Base-by-base conservation (phyloP, 64 coral and sea anemone species). In the Astreopora myriophthalma region DNA sequence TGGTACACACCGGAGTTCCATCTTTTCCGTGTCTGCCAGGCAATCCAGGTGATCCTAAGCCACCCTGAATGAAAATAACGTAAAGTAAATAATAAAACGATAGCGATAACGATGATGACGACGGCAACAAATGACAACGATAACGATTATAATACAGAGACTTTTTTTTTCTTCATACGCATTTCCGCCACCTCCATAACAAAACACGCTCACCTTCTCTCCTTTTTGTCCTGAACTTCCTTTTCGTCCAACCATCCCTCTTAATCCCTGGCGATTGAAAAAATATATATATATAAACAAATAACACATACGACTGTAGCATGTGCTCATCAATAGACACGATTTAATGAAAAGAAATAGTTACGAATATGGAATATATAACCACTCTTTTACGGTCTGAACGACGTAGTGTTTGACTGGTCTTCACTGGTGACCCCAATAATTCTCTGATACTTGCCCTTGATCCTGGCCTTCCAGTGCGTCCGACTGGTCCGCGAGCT, bases 141-240 rank as follows among this genome's bases (percentile, higher is more conserved):
- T n/a, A n/a, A n/a, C n/a, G n/a, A n/a, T n/a, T n/a, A n/a, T n/a
- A n/a, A n/a, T n/a, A n/a, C n/a, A n/a, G n/a, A n/a, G n/a, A n/a
- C n/a, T n/a, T n/a, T n/a, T n/a, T n/a, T n/a, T n/a, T n/a, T n/a
- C n/a, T n/a, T n/a, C n/a, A n/a, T n/a, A n/a, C n/a, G n/a, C n/a
- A n/a, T n/a, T n/a, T n/a, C n/a, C n/a, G n/a, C n/a, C n/a, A n/a
- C n/a, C n/a, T n/a, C n/a, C n/a, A n/a, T n/a, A n/a, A n/a, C n/a
- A n/a, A n/a, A n/a, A n/a, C n/a, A n/a, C n/a, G n/a, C n/a, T 37
- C 37, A 73, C 70, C 70, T 73, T 73, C 33, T 73, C 70, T 73
- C 70, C 70, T 22, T 73, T 73, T 3, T 2, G 22, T 38, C 70
- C 70, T 16, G 14, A 22, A 0, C 19, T 2, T 37, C 70, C 70